Base-by-base conservation (phyloP, 1,140 invertebrate species). In the Hypothenemus hampei region DNA sequence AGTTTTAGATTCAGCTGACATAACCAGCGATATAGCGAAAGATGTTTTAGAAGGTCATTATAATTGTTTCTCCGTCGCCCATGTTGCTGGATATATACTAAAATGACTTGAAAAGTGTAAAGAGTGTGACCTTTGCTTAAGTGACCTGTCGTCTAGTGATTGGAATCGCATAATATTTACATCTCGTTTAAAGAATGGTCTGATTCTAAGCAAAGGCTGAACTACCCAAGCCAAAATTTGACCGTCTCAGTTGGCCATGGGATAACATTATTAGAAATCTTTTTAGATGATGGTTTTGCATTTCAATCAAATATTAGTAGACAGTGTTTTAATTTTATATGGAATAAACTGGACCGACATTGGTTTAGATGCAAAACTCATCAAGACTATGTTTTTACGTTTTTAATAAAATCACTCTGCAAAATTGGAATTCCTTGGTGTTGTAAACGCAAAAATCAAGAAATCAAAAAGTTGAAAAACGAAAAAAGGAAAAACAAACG, bases 141-240 rank as follows among this genome's bases (percentile, higher is more conserved):
- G 43, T 8, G n/a, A 21, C 13, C 29, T 7, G 22, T 53, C 16
- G 8, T 7, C 10, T 18, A 11, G 10, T 11, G 11, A 13, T 19
- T 51, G 11, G 48, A 45, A 22, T 11, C 20, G 13, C 39, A 54
- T 40, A 58, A 58, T 58, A 20, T 58, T 15, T 58, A 23, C 39
- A 58, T 58, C 23, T 19, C 15, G n/a, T 36, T 15, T 46, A 53
- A 55, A 44, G 56, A 58, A 29, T 58, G 49, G 50, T 44, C 50
- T n/a, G 31, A 35, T 22, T 29, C 50, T 18, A 24, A 58, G 5
- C n/a, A 54, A 11, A 21, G 13, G 15, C 31, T 58, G 41, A 55
- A n/a, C 33, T 57, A 57, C 37, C 54, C 54, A 21, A 22, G 31
- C 8, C 45, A 57, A 33, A 26, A 15, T 8, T 52, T 52, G 15